These are phyloP conservation scores for Chrysina gloriosa DNA, from an alignment of 2,888 invertebrate genomes.

Conservation along the genomic window DNA sequence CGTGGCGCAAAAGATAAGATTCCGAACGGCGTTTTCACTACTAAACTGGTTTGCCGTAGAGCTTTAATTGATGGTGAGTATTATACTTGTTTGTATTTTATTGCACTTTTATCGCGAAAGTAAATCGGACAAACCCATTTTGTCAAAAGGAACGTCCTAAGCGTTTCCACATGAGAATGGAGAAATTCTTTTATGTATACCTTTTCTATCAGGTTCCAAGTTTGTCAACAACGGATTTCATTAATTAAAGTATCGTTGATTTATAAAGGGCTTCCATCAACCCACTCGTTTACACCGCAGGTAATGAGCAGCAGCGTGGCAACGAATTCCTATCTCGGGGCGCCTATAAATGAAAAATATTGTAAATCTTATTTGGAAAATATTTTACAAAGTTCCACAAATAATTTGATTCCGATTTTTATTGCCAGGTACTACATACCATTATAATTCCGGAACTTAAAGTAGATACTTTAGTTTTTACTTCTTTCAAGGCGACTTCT, in stretches of 20 bases:
- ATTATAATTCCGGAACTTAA: too few species aligned
- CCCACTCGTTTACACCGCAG: constrained; percentile 8
- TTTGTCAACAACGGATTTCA: constrained; percentile 47
- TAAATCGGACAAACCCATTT: constrained; percentile 29
- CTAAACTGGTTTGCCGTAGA: too few species aligned
- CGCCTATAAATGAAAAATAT: background rate
- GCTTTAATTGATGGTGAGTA: constrained; percentile 22
- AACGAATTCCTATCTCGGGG: background rate
- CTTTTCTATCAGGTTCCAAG: constrained; percentile 45
- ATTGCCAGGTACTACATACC: too few species aligned
- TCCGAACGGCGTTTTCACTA: background rate
- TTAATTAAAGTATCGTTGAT: constrained; percentile 48
- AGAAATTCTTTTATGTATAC: constrained; percentile 43
- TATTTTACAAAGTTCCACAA: too few species aligned
- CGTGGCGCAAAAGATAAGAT: background rate
- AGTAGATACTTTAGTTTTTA: too few species aligned
- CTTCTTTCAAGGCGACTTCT: too few species aligned
- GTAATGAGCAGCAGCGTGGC: background rate
- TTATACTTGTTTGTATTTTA: constrained; percentile 32
- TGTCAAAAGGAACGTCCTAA: constrained; percentile 19
- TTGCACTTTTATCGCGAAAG: constrained; percentile 26
- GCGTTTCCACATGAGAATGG: constrained; percentile 21
- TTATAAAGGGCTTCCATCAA: constrained; percentile 17
- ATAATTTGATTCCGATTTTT: too few species aligned
- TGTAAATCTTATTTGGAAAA: background rate